Evolutionary conservation across 2,113 vertebrate genomes (phyloP).

Genomic region (Brachyistius frenatus): DNA sequence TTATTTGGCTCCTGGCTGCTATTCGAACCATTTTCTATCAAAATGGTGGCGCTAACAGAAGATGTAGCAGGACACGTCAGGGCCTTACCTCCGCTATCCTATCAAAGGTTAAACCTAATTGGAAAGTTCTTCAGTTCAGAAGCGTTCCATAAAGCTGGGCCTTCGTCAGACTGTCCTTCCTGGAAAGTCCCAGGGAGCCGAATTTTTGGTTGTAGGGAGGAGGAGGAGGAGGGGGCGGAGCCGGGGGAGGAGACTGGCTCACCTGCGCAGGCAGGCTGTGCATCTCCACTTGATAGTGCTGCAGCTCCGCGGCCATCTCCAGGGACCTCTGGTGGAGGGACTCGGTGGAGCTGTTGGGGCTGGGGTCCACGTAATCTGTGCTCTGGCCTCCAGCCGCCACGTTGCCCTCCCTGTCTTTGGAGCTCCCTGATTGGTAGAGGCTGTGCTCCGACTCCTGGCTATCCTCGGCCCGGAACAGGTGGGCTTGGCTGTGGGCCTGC

Average conservation of each 20-base stretch:
- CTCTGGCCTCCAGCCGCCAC: slow-evolving; percentile 78
- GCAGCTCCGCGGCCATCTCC: slow-evolving; percentile 90
- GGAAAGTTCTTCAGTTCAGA: slow-evolving; percentile 88
- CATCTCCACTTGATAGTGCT: slow-evolving; percentile 90
- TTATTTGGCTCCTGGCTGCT: slow-evolving; percentile 44
- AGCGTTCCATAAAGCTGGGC: slow-evolving; percentile 97
- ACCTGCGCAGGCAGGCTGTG: slow-evolving; percentile 84
- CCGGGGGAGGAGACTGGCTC: slow-evolving; percentile 73
- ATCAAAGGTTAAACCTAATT: slow-evolving; percentile 35
- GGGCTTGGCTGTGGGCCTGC: slow-evolving; percentile 86
- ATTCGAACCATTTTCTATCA: slow-evolving; percentile 34
- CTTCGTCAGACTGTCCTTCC: slow-evolving; percentile 98
- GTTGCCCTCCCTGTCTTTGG: slow-evolving; percentile 85
- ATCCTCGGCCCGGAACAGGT: slow-evolving; percentile 87
- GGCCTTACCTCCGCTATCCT: slow-evolving; percentile 6
- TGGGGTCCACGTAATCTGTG: slow-evolving; percentile 89
- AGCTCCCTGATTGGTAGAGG: slow-evolving; percentile 90
- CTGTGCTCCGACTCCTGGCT: slow-evolving; percentile 90
- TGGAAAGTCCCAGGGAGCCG: slow-evolving; percentile 91
- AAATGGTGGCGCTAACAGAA: slow-evolving; percentile 34
- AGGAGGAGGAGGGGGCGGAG: slow-evolving; percentile 87
- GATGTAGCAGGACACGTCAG: slow-evolving; percentile 16
- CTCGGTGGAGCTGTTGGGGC: slow-evolving; percentile 92
- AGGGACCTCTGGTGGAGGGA: slow-evolving; percentile 91
- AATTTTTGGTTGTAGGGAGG: slow-evolving; percentile 90